phyloP scores from a whole-genome alignment of 2,113 vertebrate genomes.

The Phocoena phocoena region DNA sequence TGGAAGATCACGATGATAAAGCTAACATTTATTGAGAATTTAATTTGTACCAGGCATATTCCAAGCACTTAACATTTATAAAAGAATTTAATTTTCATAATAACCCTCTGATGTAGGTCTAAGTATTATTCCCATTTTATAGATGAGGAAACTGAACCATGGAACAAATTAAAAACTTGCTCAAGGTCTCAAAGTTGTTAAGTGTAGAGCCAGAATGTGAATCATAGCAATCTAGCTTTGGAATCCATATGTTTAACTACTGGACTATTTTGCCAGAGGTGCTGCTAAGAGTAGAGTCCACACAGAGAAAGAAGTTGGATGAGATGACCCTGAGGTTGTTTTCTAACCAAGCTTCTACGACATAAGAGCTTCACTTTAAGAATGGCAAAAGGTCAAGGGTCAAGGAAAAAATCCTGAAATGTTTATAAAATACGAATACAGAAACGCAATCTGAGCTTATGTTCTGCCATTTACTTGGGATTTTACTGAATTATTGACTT shows the following conservation, averaged over 20 bases:
- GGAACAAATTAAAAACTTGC: conserved; percentile 7
- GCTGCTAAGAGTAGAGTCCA: background rate
- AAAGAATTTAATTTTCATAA: conserved; percentile 49
- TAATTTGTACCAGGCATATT: conserved; percentile 20
- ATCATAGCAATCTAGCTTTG: conserved; percentile 9
- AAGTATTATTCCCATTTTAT: conserved; percentile 35
- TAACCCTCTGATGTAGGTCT: background rate
- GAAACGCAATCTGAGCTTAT: conserved; percentile 73
- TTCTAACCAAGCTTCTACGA: conserved; percentile 54
- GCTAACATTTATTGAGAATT: conserved; percentile 36
- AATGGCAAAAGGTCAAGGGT: conserved; percentile 66
- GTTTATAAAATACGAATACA: conserved; percentile 79
- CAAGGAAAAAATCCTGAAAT: conserved; percentile 58
- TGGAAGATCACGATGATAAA: background rate
- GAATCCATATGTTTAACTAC: background rate
- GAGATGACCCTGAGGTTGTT: conserved; percentile 29
- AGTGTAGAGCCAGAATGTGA: conserved; percentile 1
- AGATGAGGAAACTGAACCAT: conserved; percentile 14
- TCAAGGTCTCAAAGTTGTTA: conserved; percentile 11
- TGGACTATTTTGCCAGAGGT: background rate
- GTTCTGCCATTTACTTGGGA: conserved; percentile 76
- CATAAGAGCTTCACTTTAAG: conserved; percentile 63
- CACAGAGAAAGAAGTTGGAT: conserved; percentile 1
- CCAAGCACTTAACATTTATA: conserved; percentile 22
- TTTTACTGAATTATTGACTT: conserved; percentile 78